phyloP scores from a whole-genome alignment of 2,113 vertebrate species.

The Lethenteron reissneri region DNA sequence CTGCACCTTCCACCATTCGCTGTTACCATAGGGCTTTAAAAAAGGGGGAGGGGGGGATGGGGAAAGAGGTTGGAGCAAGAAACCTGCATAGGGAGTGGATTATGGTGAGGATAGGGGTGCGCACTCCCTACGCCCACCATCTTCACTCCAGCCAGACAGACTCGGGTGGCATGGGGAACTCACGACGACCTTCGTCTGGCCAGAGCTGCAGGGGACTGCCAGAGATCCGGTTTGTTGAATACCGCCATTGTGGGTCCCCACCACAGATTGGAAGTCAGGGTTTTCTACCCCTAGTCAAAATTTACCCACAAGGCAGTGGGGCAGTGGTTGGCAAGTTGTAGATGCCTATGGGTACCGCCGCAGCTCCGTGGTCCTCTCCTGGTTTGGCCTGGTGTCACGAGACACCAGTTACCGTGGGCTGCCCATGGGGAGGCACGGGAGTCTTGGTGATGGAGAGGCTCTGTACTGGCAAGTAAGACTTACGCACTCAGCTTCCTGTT shows the following conservation, averaged over 20 bases:
- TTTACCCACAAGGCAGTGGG: no score
- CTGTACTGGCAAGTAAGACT: no score
- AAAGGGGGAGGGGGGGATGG: neutral
- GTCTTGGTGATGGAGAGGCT: no score
- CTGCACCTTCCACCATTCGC: neutral
- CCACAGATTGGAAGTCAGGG: no score
- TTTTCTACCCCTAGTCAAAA: no score
- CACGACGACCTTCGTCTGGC: neutral
- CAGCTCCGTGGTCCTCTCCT: no score
- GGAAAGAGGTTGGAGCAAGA: neutral
- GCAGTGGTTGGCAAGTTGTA: no score
- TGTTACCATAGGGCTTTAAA: neutral
- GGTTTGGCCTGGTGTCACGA: no score
- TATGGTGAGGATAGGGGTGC: neutral
- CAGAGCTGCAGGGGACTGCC: neutral
- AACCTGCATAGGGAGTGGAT: neutral
- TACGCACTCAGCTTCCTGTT: no score
- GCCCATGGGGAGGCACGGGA: no score
- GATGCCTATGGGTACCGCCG: no score
- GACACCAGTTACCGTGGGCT: no score
- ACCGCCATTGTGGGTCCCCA: neutral
- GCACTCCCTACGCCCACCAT: neutral
- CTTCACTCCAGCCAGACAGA: neutral
- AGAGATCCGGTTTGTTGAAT: slow-evolving; percentile 1
- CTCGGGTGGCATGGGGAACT: neutral